phyloP scores from a whole-genome alignment of 30 jellyfish, hydroid and myxozoan genomes.

The Cassiopea andromeda region DNA sequence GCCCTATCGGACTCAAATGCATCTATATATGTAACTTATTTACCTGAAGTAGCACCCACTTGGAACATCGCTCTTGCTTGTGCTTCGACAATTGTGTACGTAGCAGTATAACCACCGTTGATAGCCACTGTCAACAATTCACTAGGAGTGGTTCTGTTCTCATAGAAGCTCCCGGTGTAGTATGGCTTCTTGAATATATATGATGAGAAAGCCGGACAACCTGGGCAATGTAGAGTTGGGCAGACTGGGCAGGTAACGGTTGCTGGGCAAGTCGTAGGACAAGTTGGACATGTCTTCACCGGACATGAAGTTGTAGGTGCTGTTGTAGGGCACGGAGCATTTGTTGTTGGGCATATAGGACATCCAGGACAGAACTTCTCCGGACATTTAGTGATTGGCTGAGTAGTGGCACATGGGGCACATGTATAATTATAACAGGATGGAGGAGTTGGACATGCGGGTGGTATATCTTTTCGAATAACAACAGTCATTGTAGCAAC shows the following conservation, averaged over 20 bases:
- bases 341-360: conserved; percentile 73
- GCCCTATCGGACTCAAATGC: not conserved
- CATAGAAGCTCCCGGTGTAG: conserved; percentile 51
- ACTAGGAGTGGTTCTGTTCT: conserved; percentile 47
- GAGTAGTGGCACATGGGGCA: conserved; percentile 73
- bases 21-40: not conserved
- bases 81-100: conserved; percentile 67
- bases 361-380: conserved; percentile 76
- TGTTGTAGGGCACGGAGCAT: conserved; percentile 71
- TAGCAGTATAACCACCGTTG: conserved; percentile 45
- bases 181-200: conserved; percentile 58
- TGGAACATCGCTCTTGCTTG: conserved; percentile 35
- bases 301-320: conserved; percentile 64
- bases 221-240: conserved; percentile 68
- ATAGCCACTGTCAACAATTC: conserved; percentile 48
- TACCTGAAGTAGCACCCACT: conserved; percentile 67
- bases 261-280: conserved; percentile 63
- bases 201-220: conserved; percentile 47
- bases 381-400: conserved; percentile 65
- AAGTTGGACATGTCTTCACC: conserved; percentile 66
- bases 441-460: conserved; percentile 70
- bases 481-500: conserved; percentile 28
- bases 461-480: conserved; percentile 58
- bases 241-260: conserved; percentile 70
- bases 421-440: conserved; percentile 73